Conservation (phyloP, 2,797 vertebrate species). For the Crossoptilon crossoptilon region DNA sequence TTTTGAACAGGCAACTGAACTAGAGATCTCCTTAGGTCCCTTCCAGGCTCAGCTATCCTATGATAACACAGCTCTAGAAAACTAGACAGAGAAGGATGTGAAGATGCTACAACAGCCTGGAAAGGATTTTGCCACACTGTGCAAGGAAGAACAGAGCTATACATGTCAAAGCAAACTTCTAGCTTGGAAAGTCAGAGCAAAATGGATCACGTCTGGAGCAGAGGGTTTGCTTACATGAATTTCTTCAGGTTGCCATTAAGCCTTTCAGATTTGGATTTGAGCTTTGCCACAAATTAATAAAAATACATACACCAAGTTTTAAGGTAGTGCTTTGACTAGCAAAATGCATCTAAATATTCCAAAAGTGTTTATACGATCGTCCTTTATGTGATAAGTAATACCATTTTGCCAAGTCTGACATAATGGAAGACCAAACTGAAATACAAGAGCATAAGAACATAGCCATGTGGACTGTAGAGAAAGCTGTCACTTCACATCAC, state of each 20-base stretch:
- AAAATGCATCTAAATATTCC: neutral
- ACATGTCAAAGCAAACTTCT: neutral
- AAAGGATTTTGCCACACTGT: neutral
- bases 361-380: neutral
- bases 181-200: neutral
- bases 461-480: neutral
- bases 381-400: neutral
- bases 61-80: neutral
- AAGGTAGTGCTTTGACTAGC: neutral
- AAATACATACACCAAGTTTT: neutral
- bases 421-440: neutral
- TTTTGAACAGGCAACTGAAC: accelerated
- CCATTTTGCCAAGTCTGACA: neutral
- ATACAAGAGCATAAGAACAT: accelerated
- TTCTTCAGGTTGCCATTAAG: too few relatives aligned
- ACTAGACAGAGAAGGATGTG: accelerated
- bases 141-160: neutral
- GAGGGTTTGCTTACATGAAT: accelerated
- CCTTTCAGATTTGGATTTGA: neutral
- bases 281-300: neutral
- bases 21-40: neutral
- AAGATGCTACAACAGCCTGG: neutral
- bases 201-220: neutral
- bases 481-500: neutral
- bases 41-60: neutral